These are phyloP conservation scores for Acomys russatus DNA, from an alignment of 2,797 vertebrate genomes.

Conservation along the genomic window DNA sequence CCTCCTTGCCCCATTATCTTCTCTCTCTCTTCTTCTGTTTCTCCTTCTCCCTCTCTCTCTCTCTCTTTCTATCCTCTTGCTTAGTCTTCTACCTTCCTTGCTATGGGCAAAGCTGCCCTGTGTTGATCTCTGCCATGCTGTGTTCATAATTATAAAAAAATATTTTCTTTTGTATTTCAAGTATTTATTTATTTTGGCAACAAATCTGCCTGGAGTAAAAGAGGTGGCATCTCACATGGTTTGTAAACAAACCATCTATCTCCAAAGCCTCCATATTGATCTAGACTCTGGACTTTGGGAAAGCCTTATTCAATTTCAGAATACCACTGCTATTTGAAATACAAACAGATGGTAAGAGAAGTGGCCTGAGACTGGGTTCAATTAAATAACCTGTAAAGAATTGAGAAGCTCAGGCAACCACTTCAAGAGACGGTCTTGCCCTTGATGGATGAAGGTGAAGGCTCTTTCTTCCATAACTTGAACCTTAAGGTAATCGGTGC, in stretches of 20 bases:
- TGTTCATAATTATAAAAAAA: slow-evolving; percentile 48
- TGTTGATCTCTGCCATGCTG: neutral
- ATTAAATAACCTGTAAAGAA: neutral
- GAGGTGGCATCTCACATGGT: neutral
- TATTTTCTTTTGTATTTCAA: neutral
- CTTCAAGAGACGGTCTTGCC: neutral
- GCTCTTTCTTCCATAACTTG: neutral
- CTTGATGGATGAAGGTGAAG: neutral
- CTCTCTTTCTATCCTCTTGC: rapidly evolving
- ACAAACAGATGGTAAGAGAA: neutral
- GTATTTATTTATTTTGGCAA: neutral
- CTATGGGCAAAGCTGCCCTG: neutral
- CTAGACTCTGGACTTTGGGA: neutral
- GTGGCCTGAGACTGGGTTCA: neutral
- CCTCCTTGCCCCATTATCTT: neutral
- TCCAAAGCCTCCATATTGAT: neutral
- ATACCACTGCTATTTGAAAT: neutral
- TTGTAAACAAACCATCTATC: slow-evolving; percentile 1
- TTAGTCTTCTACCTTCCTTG: neutral
- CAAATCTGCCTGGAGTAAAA: slow-evolving; percentile 37
- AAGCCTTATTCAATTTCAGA: neutral
- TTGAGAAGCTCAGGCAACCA: neutral
- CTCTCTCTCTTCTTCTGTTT: too few relatives aligned
- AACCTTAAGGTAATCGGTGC: neutral
- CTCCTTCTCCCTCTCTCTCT: too few relatives aligned